Base-by-base conservation (phyloP, 2,888 invertebrate genomes). In the Leucophenga maculata region DNA sequence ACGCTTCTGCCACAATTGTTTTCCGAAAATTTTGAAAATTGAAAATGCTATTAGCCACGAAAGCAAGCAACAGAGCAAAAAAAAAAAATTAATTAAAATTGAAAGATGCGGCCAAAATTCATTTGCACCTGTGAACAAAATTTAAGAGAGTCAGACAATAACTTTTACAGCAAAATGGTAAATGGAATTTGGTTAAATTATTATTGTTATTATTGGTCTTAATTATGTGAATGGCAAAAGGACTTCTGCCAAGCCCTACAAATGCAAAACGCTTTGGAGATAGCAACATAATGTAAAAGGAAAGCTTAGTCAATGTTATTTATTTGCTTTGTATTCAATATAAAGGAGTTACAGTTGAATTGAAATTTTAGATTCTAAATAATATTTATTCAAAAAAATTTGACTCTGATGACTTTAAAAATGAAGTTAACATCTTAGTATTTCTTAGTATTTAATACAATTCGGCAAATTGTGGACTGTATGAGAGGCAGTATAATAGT, bases 201-300 rank as follows among this genome's bases (percentile, higher is more conserved):
- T 83, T 81, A 81, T 83, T 81, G 75, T 81, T 81, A 81, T 83
- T 81, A 81, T 83, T 81, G 75, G 80, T 83, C 80, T 82, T 80
- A 80, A 80, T 80, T 82, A 79, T 79, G 74, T 68, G 74, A 74
- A 71, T 70, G 73, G 32, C 31, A 62, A 31, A 62, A 8, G 31
- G 11, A 4, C 16, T 26, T 39, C 39, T 52, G 16, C 32, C n/a
- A 16, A 32, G 44, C 13, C 32, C 4, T 44, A 20, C 20, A 16
- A 22, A 26, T 3, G n/a, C 3, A 11, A 55, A 22, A 11, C 8
- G 59, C 32, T 31, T 14, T 26, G 22, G 16, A 11, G 57, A 31
- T 57, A 14, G 26, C 26, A 9, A 14, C 57, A 57, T 14, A 57
- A 22, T 46, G 46, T 46, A n/a, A n/a, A 31, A 32, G 57, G 59